phyloP scores from a whole-genome alignment of 2,888 invertebrate genomes.

The Erebia palarica region DNA sequence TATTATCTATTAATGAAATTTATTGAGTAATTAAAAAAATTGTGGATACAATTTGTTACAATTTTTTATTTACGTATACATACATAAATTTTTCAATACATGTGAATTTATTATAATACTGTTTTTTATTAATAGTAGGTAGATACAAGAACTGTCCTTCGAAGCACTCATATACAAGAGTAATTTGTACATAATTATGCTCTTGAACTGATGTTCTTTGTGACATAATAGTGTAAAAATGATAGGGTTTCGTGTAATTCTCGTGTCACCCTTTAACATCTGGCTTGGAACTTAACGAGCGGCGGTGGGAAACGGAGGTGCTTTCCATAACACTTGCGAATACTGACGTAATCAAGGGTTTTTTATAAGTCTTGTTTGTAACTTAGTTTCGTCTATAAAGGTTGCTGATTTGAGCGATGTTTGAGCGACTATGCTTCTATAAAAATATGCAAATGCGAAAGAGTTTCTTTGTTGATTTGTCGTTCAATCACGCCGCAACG shows the following conservation, averaged over 20 bases:
- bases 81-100: too few species aligned
- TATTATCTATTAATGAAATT: too few species aligned
- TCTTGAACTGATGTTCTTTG: conserved; percentile 40
- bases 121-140: background rate
- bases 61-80: too few species aligned
- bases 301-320: conserved; percentile 48
- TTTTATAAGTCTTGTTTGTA: conserved; percentile 10
- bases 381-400: background rate
- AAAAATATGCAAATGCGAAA: too few species aligned
- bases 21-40: too few species aligned
- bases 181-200: conserved; percentile 31
- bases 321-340: conserved; percentile 24
- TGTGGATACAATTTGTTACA: background rate
- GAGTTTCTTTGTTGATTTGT: too few species aligned
- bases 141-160: background rate
- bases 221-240: conserved; percentile 59
- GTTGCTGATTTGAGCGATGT: background rate
- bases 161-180: background rate
- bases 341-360: conserved; percentile 25
- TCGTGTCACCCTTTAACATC: conserved; percentile 58
- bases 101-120: too few species aligned
- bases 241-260: conserved; percentile 53
- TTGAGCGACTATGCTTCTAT: too few species aligned
- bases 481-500: too few species aligned
- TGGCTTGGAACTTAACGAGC: conserved; percentile 57